Conservation (phyloP, 2,113 vertebrate genomes). For the Balaenoptera acutorostrata region DNA sequence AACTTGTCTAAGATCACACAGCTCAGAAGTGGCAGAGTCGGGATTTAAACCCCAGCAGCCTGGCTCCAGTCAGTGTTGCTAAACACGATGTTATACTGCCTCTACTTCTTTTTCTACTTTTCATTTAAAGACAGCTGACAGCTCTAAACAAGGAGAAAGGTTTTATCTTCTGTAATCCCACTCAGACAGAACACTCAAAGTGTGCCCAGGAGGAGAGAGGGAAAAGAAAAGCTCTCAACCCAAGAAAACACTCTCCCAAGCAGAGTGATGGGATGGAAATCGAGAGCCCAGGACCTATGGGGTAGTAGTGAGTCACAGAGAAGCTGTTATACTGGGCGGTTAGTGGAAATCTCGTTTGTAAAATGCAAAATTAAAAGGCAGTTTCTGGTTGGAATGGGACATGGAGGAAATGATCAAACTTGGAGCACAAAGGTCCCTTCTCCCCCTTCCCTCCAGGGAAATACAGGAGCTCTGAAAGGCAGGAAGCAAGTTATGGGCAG, state of each 20-base stretch:
- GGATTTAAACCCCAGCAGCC: neutral
- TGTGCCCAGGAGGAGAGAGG: neutral
- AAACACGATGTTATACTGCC: neutral
- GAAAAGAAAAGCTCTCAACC: neutral
- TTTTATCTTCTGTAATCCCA: neutral
- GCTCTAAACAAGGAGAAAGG: neutral
- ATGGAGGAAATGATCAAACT: neutral
- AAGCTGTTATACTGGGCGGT: neutral
- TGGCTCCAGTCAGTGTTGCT: neutral
- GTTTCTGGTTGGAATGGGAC: neutral
- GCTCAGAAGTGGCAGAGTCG: neutral
- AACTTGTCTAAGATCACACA: neutral
- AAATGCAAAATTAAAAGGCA: constrained; percentile 25
- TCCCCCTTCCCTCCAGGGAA: neutral
- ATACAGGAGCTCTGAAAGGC: neutral
- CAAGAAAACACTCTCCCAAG: constrained; percentile 30
- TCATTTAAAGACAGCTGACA: constrained; percentile 8
- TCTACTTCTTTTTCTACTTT: constrained; percentile 4
- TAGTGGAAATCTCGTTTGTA: neutral
- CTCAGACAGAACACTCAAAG: neutral
- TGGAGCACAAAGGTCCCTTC: neutral
- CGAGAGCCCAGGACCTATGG: neutral
- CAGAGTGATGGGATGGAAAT: constrained; percentile 2
- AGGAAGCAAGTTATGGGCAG: neutral
- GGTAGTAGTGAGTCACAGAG: constrained; percentile 10